Evolutionary conservation across 2,888 invertebrate genomes (phyloP).

Genomic region (Ditula angustiorana): DNA sequence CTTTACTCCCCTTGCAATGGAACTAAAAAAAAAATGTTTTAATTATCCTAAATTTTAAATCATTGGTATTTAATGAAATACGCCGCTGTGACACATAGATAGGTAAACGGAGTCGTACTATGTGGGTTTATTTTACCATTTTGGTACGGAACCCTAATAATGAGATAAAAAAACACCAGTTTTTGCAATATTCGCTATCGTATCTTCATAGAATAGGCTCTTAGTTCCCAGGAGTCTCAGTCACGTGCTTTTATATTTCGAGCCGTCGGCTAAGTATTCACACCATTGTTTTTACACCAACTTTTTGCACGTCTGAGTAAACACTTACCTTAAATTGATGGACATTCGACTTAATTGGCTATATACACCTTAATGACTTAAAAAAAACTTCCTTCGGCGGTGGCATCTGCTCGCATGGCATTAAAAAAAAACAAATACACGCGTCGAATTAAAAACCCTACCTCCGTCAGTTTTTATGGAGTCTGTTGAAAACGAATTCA

Average conservation of each 20-base stretch:
- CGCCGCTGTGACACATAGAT: too few relatives aligned
- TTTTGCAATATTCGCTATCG: constrained; percentile 6
- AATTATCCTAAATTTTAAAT: too few relatives aligned
- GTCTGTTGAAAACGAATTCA: too few relatives aligned
- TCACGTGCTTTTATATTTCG: constrained; percentile 31
- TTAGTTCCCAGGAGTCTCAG: constrained; percentile 25
- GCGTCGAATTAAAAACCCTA: too few relatives aligned
- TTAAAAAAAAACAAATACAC: background rate
- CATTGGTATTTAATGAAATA: too few relatives aligned
- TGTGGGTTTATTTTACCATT: too few relatives aligned
- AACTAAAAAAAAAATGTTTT: too few relatives aligned
- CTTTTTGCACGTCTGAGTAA: constrained; percentile 32
- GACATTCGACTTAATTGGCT: constrained; percentile 9
- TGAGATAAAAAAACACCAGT: background rate
- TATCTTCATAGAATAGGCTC: constrained; percentile 11
- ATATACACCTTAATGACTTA: constrained; percentile 5
- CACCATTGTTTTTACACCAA: constrained; percentile 42
- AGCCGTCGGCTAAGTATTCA: constrained; percentile 34
- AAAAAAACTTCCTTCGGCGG: constrained; percentile 12
- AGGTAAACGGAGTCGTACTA: too few relatives aligned
- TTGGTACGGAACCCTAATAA: too few relatives aligned
- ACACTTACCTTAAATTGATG: constrained; percentile 34
- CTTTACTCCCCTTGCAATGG: too few relatives aligned
- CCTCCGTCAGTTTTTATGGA: too few relatives aligned
- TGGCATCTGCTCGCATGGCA: constrained; percentile 2